These are phyloP conservation scores for Collichthys lucidus DNA, from an alignment of 2,113 vertebrate genomes.

Conservation along the genomic window DNA sequence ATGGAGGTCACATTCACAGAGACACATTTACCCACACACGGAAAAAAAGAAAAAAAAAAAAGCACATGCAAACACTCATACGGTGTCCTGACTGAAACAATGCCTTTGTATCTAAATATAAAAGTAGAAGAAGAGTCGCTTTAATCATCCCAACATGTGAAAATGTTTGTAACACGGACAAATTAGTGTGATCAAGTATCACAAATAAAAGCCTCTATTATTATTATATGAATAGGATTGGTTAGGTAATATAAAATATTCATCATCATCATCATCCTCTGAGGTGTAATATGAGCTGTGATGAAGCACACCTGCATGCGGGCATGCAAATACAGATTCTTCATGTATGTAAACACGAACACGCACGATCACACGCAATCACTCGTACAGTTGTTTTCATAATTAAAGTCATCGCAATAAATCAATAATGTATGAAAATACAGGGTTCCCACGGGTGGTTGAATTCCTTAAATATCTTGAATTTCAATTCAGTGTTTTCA, in stretches of 20 bases:
- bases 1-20: slow-evolving; percentile 83
- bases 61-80: slow-evolving; percentile 31
- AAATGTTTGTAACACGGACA: not conserved
- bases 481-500: no score
- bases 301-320: not conserved
- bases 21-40: slow-evolving; percentile 63
- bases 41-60: not conserved
- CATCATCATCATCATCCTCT: slow-evolving; percentile 4
- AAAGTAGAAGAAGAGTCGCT: not conserved
- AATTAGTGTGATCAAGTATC: not conserved
- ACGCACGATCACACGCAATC: no score
- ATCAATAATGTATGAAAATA: not conserved
- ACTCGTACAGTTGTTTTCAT: not conserved
- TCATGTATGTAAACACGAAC: not conserved
- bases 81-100: slow-evolving; percentile 3
- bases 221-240: not conserved
- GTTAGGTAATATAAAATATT: not conserved
- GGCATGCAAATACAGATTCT: slow-evolving; percentile 14
- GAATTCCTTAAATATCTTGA: no score
- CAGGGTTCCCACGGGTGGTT: no score
- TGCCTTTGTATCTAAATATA: slow-evolving; percentile 4
- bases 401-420: not conserved
- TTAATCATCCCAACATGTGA: not conserved
- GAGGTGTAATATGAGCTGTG: not conserved
- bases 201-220: not conserved